Evolutionary conservation across 2,888 invertebrate species (phyloP), one percentile per base, ranked within the genome.

Genomic region (Tipula unca): DNA sequence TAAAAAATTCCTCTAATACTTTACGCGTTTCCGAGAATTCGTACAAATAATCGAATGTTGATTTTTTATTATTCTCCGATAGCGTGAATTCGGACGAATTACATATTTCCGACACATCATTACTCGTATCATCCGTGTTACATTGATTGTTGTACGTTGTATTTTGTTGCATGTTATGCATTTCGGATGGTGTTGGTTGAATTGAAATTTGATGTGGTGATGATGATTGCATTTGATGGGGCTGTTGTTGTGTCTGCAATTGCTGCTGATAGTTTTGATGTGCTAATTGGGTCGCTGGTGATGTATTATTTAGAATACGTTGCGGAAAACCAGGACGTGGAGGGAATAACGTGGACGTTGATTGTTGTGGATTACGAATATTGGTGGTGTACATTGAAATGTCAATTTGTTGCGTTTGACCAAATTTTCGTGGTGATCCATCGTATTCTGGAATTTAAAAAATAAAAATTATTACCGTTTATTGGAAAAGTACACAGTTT

Each of bases 1-100:
- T 95, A 92, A 97, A 97, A 92, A 97, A 97, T 91, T 97, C 97
- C 90, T 97, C 97, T 84, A 97, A 92, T 86, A 97, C 97, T 92
- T 97, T 97, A 88, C 97, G 93, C 85, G 97, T 97, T 91, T 97
- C 97, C 3, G 96, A 97, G 91, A 97, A 97, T 91, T 97, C 97
- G 90, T 97, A 97, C 87, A 96, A 91, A 91, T 96, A 96, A 92
- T 97, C 96, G 90, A 96, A 96, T 42, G 96, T 95, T 85, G 95
- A 92, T 86, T 93, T 91, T 85, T 69, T 69, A 82, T 82, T 84
- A 14, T 13, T 20, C 35, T 86, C 86, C 13, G 90, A 90, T 86
- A 90, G 89, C 87, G 90, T 90, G 87, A 90, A 87, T 87, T 91
- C 90, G 85, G 91, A 90, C 87, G 90, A 89, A 87, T 90, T 91